These are phyloP conservation scores for Columba guinea DNA, from an alignment of 2,797 vertebrate species.

Conservation along the genomic window DNA sequence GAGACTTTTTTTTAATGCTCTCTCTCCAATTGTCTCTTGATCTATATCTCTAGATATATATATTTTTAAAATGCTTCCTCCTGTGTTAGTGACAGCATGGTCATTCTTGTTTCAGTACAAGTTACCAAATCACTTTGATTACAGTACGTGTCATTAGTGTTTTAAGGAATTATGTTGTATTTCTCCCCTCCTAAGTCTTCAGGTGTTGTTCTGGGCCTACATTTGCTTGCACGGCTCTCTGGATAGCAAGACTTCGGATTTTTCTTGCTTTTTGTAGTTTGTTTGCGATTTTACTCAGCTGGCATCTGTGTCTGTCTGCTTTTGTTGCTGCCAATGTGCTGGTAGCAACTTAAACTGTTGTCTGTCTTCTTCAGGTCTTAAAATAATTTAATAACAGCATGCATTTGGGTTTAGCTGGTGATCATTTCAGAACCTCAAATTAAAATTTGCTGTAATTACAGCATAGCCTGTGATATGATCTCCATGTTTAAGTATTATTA, in stretches of 20 bases:
- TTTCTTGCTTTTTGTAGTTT: background rate
- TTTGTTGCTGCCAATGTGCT: background rate
- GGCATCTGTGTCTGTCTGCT: background rate
- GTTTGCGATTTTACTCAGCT: background rate
- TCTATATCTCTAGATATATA: background rate
- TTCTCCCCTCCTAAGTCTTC: background rate
- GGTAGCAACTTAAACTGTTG: background rate
- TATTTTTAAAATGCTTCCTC: background rate
- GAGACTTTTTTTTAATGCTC: background rate
- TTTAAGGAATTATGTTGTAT: background rate
- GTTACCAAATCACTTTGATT: background rate
- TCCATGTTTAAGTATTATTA: background rate
- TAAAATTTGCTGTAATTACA: background rate
- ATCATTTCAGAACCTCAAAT: background rate
- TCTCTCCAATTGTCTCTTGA: background rate
- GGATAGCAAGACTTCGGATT: background rate
- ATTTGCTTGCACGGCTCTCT: background rate
- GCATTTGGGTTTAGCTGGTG: background rate
- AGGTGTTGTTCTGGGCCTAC: background rate
- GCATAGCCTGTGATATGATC: background rate
- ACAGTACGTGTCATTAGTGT: accelerated
- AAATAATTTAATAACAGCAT: background rate
- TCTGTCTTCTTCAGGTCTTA: background rate
- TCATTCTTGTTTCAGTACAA: background rate
- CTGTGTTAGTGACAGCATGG: background rate